Base-by-base conservation (phyloP, 2,888 invertebrate genomes). In the Lithodes maja region DNA sequence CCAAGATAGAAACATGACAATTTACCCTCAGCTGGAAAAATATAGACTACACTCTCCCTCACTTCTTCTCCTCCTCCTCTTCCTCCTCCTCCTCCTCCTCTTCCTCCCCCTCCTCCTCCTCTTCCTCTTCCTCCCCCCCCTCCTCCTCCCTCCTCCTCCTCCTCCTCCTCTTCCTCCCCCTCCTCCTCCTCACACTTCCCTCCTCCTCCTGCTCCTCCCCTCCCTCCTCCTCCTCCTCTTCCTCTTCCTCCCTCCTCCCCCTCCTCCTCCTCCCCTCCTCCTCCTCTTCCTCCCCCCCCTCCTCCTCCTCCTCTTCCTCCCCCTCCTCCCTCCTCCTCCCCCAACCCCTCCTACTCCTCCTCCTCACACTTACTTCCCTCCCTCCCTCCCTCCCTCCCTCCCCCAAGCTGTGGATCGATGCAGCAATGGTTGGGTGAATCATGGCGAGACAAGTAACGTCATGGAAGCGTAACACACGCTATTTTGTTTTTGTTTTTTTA, bases 391-490 rank as follows among this genome's bases (percentile, higher is more conserved):
- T 17, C 5, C 15, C 71, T 12, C 71, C 71, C 12, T 17, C 17
- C 71, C 17, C 15, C 71, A 12, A n/a, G 71, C 3, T n/a, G 7
- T 71, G 71, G 71, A 71, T 71, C 71, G 71, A 71, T 71, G 71
- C 17, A 12, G 3, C 12, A 3, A 12, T n/a, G 71, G n/a, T 17
- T 71, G n/a, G n/a, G n/a, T 71, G 71, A 71, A 71, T 71, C 71
- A 71, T 71, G 71, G 71, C 33, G 33, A 61, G 61, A 71, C 71
- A 71, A n/a, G 71, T 71, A 17, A 71, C 71, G 71, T 71, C 71
- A 71, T 17, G 17, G 71, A 71, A n/a, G 71, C 71, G 71, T 71
- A 17, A 33, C 33, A 33, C 33, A 33, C 33, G 33, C 33, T 33
- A 33, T 33, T 33, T 33, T 33, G 33, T 33, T 33, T 33, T 33